Evolutionary conservation across 2,113 vertebrate genomes (phyloP), one percentile per base, ranked within the genome.

Genomic region (Embiotoca jacksoni): DNA sequence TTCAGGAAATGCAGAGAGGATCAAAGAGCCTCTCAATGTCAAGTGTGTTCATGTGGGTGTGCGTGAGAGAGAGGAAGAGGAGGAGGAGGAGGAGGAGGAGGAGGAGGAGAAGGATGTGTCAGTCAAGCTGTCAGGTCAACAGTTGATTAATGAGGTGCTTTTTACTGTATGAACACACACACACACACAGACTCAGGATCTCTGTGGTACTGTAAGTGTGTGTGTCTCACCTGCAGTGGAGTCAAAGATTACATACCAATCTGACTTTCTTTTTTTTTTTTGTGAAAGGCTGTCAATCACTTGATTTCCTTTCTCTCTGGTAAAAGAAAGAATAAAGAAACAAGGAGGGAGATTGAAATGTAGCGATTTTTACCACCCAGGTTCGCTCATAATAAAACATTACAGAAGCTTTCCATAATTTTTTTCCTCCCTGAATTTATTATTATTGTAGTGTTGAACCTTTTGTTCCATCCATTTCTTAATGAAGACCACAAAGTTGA

Each of bases 101-200:
- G 67, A 69, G 83, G 71, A 82, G 77, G 73, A 80, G 72, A 68
- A 84, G 76, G 74, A 81, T 41, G 62, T 90, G 92, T 91, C 90
- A 92, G 70, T 92, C 90, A 92, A 83, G 78, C 92, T 93, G 90
- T 92, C 90, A 87, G 81, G 82, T 70, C 76, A 90, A 53, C 79
- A 44, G 81, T 88, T 92, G 90, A 92, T 92, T 92, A 92, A 92
- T 91, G 92, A 91, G 86, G 78, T 39, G 65, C 83, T 81, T 89
- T 93, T 89, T 81, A 87, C 86, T 84, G 74, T 84, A 72, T 16
- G 64, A 80, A 46, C 67, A 49, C 85, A 86, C 78, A 72, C 70
- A 69, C 76, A 15, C 57, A 3, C 57, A 13, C 15, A 23, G 23
- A 23, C 23, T 23, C 23, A 23, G 23, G 23, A 23, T 70, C 70